Evolutionary conservation across 2,797 vertebrate species (phyloP).

Genomic region (Coracias cyanogaster): DNA sequence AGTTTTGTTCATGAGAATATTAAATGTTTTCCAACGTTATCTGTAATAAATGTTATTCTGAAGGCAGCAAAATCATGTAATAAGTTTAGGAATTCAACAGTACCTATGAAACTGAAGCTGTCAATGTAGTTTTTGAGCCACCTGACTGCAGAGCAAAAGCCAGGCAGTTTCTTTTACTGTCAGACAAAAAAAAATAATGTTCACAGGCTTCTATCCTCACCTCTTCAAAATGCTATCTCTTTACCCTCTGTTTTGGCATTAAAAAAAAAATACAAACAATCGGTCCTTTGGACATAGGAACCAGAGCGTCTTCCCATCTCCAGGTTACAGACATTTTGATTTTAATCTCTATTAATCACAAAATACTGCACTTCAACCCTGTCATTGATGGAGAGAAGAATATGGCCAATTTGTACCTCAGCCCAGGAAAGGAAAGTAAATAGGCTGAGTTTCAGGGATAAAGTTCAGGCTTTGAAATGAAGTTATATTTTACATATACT

Average conservation of each 20-base stretch:
- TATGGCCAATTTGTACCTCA: background rate
- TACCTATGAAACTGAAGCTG: background rate
- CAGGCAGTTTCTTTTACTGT: background rate
- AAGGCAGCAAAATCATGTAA: background rate
- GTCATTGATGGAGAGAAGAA: background rate
- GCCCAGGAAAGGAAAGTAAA: background rate
- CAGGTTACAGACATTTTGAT: background rate
- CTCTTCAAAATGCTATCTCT: background rate
- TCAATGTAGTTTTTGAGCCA: background rate
- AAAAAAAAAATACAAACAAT: background rate
- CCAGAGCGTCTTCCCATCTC: background rate
- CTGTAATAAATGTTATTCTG: background rate
- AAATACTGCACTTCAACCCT: background rate
- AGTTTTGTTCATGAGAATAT: conserved; percentile 27
- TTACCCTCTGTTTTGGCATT: background rate
- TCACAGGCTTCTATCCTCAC: background rate
- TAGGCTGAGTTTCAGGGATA: background rate
- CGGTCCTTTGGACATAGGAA: background rate
- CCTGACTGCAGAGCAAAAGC: background rate
- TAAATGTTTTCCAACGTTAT: background rate
- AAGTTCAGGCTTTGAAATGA: conserved; percentile 14
- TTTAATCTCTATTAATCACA: background rate
- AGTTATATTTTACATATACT: conserved; percentile 7
- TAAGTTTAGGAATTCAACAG: background rate
- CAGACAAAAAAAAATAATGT: background rate